phyloP scores from a whole-genome alignment of 2,888 invertebrate species.

The Rhodophaea formosa region DNA sequence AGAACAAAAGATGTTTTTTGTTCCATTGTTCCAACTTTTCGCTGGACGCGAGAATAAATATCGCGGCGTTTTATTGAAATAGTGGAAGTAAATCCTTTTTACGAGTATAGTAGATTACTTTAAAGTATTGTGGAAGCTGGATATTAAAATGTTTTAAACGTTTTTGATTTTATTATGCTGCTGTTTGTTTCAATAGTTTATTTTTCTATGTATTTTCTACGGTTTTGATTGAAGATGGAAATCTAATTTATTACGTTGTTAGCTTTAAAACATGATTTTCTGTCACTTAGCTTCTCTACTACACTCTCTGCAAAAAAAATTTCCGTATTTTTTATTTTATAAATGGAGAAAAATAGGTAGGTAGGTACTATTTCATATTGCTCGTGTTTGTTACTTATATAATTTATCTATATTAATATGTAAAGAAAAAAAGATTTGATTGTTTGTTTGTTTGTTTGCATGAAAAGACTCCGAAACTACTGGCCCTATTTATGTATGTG shows the following conservation, averaged over 20 bases:
- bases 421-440: no score
- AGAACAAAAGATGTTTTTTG: constrained; percentile 4
- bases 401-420: no score
- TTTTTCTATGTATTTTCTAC: background rate
- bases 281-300: no score
- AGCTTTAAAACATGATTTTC: background rate
- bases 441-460: no score
- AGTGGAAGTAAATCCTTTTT: constrained; percentile 1
- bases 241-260: background rate
- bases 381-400: no score
- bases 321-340: no score
- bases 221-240: background rate
- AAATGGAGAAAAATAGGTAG: no score
- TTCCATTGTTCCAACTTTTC: constrained; percentile 11
- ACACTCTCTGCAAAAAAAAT: no score
- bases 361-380: no score
- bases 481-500: no score
- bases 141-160: background rate
- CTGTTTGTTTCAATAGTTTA: background rate
- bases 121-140: background rate
- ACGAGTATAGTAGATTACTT: constrained; percentile 5
- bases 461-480: no score
- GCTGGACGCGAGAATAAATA: constrained; percentile 9
- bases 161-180: background rate
- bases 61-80: constrained; percentile 5